Base-by-base conservation (phyloP, 2,797 vertebrate genomes). In the Amphiprion clarkii region DNA sequence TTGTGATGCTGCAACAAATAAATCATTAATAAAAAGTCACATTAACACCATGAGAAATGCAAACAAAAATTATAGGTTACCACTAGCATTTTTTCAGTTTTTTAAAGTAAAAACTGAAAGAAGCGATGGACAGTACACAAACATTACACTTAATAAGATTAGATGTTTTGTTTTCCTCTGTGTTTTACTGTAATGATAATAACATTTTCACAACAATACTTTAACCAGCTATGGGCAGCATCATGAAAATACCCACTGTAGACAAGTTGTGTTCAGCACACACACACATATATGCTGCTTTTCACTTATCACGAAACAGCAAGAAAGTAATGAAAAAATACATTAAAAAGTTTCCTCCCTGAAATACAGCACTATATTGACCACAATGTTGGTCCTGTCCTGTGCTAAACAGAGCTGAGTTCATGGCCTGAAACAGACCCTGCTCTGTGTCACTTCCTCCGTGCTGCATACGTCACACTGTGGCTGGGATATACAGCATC, bases 371-470 rank as follows among this genome's bases (percentile, higher is more conserved):
- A 46, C 42, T 39, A 93, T 89, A 93, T 85, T 91, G 83, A 81
- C 54, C 68, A 39, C 93, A 94, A 85, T 94, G 93, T 95, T 73
- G 67, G 42, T 60, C 67, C 73, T 48, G 56, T 76, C 72, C 72
- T 78, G 75, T 74, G 33, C 60, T 68, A 40, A 55, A 92, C 85
- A 83, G 84, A 75, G 79, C 71, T 54, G 75, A 79, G 72, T 67
- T 89, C 83, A 84, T 68, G 73, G 67, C 27, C 84, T 78, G 44
- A 73, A 89, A 95, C 93, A 95, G 90, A 92, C 87, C 71, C 76
- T 12, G 82, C 87, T 82, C 86, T 95, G 93, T 94, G 83, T 87
- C 84, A 87, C 65, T 82, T 81, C 80, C 74, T 84, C 74, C 77
- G 6, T 9, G 60, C 70, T 75, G 56, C 53, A 68, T 31, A 82